Percentiles rank a stretch among this genome's conserved stretches.
These are phyloP conservation scores for Heliconius cydno DNA, from an alignment of 2,888 invertebrate species.

Conservation along the genomic window DNA sequence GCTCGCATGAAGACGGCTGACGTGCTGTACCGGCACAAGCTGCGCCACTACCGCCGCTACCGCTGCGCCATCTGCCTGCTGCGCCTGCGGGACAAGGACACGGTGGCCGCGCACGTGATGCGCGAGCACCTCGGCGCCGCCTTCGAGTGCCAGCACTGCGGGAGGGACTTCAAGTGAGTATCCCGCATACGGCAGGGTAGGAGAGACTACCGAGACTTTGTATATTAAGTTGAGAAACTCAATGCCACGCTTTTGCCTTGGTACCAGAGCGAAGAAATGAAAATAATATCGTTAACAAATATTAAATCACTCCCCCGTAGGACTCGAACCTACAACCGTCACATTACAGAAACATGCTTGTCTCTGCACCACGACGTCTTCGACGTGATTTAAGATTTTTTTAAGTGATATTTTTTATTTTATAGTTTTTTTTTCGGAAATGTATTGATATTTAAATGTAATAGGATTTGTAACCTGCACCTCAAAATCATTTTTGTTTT, in stretches of 20 bases:
- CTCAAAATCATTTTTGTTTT: neutral
- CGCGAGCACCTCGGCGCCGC: constrained; percentile 53
- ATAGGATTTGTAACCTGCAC: neutral
- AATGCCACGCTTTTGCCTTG: too few species aligned
- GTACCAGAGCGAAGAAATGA: too few species aligned
- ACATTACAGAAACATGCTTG: neutral
- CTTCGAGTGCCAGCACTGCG: constrained; percentile 56
- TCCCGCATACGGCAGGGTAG: too few species aligned
- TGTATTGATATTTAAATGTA: neutral
- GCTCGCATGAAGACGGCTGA: constrained; percentile 52
- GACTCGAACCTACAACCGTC: neutral
- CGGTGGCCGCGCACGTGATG: constrained; percentile 61
- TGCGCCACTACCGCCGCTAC: constrained; percentile 63
- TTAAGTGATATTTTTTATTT: neutral
- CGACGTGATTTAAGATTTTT: neutral
- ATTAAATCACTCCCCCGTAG: neutral
- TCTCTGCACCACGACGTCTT: too few species aligned
- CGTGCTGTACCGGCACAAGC: constrained; percentile 56
- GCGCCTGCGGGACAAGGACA: constrained; percentile 58
- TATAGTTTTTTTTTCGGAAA: too few species aligned
- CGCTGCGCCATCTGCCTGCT: constrained; percentile 56
- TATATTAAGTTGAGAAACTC: too few species aligned
- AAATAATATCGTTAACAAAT: too few species aligned
- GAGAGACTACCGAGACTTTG: too few species aligned
- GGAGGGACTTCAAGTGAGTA: constrained; percentile 57